Evolutionary conservation across 2,797 vertebrate genomes (phyloP).

Genomic region (Zalophus californianus): DNA sequence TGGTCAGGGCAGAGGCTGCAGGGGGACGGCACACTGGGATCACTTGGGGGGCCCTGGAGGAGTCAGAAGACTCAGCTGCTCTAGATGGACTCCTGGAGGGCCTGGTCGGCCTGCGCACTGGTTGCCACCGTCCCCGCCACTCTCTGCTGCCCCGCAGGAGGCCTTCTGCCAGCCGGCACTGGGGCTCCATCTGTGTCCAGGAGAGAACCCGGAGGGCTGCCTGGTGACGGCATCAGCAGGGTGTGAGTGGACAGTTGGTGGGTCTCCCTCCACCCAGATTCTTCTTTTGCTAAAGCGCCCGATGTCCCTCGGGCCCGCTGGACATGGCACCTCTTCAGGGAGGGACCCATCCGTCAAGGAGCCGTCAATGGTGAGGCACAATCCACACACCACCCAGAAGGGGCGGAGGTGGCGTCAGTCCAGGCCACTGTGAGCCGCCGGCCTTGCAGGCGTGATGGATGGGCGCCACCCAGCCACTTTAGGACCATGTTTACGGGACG

Average conservation of each 20-base stretch:
- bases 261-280: neutral
- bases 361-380: neutral
- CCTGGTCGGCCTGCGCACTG: neutral
- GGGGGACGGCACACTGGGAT: no score
- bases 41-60: neutral
- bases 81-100: neutral
- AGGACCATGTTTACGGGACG: constrained; percentile 74
- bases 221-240: neutral
- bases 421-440: constrained; percentile 30
- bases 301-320: neutral
- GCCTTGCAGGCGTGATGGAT: constrained; percentile 60
- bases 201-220: neutral
- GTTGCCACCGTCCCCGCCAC: neutral
- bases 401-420: neutral
- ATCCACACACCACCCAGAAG: constrained; percentile 42
- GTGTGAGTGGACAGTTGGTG: neutral
- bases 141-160: accelerated
- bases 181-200: accelerated
- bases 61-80: neutral
- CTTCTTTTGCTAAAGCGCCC: neutral
- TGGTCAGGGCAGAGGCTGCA: neutral
- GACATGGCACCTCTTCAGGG: neutral
- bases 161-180: no score
- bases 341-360: constrained; percentile 36
- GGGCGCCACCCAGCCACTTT: constrained; percentile 14